Conservation (phyloP, 2,888 invertebrate genomes). For the Acrobeloides nanus region DNA sequence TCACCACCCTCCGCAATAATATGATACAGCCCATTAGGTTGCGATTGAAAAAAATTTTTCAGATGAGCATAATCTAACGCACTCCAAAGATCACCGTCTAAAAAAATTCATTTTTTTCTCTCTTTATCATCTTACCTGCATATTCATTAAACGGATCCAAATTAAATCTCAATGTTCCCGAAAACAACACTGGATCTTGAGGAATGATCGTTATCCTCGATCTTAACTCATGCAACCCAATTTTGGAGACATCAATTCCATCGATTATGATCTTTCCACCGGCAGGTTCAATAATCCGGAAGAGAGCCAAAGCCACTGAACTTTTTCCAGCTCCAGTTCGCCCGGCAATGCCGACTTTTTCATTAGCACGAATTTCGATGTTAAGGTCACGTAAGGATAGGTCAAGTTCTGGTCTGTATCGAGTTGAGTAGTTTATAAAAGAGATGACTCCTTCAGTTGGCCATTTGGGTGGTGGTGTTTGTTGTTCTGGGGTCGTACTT, state of each 20-base stretch:
- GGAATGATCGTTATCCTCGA: conserved; percentile 72
- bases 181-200: conserved; percentile 60
- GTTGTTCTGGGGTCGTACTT: background rate
- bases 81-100: conserved; percentile 80
- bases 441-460: conserved; percentile 47
- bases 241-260: conserved; percentile 60
- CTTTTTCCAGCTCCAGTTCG: conserved; percentile 53
- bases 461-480: conserved; percentile 42
- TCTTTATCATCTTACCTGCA: too few species aligned
- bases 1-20: conserved; percentile 83
- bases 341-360: conserved; percentile 63
- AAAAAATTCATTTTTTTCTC: too few species aligned
- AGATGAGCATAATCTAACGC: conserved; percentile 82
- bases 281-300: conserved; percentile 39
- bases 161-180: conserved; percentile 77
- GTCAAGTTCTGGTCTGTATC: conserved; percentile 59
- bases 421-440: conserved; percentile 43
- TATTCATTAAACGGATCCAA: conserved; percentile 78
- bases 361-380: conserved; percentile 62
- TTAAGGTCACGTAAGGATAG: conserved; percentile 73
- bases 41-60: conserved; percentile 69
- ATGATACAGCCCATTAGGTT: conserved; percentile 71
- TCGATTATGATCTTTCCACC: conserved; percentile 39
- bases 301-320: conserved; percentile 39
- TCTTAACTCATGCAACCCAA: conserved; percentile 77